These are phyloP conservation scores for Nyctibius grandis DNA, from an alignment of 2,797 vertebrate genomes.

Conservation along the genomic window DNA sequence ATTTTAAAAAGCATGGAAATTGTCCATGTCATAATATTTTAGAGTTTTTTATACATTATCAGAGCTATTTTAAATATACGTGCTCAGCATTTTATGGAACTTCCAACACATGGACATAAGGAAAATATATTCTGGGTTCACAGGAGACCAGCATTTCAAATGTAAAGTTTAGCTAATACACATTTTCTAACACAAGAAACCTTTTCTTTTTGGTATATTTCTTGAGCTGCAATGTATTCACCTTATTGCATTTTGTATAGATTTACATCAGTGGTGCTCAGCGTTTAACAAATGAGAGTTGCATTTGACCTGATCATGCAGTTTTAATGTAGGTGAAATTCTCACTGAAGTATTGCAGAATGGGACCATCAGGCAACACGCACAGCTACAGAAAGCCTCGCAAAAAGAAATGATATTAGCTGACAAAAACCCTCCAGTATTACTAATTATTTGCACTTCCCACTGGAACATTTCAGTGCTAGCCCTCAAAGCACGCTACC, in stretches of 20 bases:
- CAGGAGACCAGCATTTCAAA: constrained; percentile 53
- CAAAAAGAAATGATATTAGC: neutral
- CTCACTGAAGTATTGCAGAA: neutral
- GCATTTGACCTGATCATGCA: neutral
- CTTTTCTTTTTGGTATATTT: neutral
- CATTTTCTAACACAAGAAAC: neutral
- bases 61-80: constrained; percentile 65
- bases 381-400: neutral
- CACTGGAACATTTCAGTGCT: neutral
- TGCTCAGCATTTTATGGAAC: constrained; percentile 71
- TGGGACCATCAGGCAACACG: neutral
- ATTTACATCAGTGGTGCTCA: neutral
- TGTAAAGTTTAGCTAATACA: constrained; percentile 21
- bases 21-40: constrained; percentile 67
- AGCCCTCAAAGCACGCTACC: neutral
- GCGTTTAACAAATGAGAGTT: neutral
- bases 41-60: constrained; percentile 66
- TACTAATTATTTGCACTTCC: neutral
- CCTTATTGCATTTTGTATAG: neutral
- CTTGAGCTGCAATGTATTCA: neutral
- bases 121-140: constrained; percentile 63
- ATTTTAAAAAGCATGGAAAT: constrained; percentile 68
- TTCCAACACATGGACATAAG: constrained; percentile 58
- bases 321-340: neutral
- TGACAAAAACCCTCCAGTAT: neutral